Evolutionary conservation across 2,888 invertebrate species (phyloP), one percentile per base, ranked within the genome.

Genomic region (Aphrophora alni): DNA sequence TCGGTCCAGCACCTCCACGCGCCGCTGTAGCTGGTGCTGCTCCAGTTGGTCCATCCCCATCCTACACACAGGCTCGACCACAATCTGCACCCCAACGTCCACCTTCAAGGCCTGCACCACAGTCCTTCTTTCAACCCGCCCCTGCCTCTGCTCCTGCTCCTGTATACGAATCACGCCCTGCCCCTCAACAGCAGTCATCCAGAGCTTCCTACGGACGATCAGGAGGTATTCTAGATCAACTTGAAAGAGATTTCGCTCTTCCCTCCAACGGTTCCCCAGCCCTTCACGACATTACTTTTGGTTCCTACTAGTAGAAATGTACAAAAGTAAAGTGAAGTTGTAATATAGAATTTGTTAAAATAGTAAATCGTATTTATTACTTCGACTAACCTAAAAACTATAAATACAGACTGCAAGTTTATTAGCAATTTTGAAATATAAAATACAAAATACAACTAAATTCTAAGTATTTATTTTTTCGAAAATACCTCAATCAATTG

Each of bases 211-310:
- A 81, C 80, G 84, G 73, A 87, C 87, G 71, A 84, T 87, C 86
- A 72, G 87, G 89, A 24, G 90, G 93, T 28, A 90, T 95, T 88
- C 89, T 96, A 73, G 96, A 96, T 87, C 94, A 95, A 87, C 91
- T 96, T 76, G 92, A 95, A 75, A 93, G 94, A 87, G 95, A 96
- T 85, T 96, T 94, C 86, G 93, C 95, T 14, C 88, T 96, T 74
- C 96, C 95, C 0, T 90, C 92, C 84, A 85, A 85, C 44, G 90
- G 92, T 10, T 90, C 94, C 0, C 90, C 92, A 51, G 92, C 95
- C 0, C 89, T 95, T 51, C 95, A 95, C 86, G 95, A 96, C 86
- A 95, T 96, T 88, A 93, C 94, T 82, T 96, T 96, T 87, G 95
- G 95, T 44, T 83, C 83, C 5, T 85, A 83, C 72, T 84, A 82